phyloP scores from a whole-genome alignment of 2,888 invertebrate genomes.

The Pomacea canaliculata region DNA sequence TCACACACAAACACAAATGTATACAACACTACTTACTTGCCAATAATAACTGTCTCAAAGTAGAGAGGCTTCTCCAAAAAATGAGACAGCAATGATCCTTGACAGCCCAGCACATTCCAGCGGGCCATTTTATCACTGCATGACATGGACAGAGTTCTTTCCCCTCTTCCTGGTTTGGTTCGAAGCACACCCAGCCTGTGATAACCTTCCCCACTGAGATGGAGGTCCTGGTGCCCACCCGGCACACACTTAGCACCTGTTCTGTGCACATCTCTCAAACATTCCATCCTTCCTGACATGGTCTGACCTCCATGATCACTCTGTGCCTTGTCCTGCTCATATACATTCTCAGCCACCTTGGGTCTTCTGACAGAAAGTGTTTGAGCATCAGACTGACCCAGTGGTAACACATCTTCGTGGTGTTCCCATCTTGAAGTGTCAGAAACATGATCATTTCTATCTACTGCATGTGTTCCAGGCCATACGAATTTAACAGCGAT shows the following conservation, averaged over 20 bases:
- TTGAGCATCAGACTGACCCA: no score
- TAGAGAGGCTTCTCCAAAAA: constrained; percentile 79
- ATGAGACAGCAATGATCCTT: constrained; percentile 82
- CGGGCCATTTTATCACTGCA: constrained; percentile 94
- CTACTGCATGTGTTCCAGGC: no score
- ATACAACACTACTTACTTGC: constrained; percentile 70
- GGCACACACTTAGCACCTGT: constrained; percentile 91
- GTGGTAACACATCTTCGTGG: no score
- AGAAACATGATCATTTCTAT: no score
- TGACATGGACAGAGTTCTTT: constrained; percentile 88
- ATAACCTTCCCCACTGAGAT: constrained; percentile 75
- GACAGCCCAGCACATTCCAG: constrained; percentile 88
- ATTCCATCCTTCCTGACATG: no score
- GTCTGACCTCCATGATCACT: no score
- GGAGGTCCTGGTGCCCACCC: constrained; percentile 74
- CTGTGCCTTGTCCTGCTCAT: no score
- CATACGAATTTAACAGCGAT: no score
- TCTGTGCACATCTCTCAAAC: constrained; percentile 73
- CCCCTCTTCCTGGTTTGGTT: constrained; percentile 92
- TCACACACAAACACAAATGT: no score
- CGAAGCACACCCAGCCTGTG: constrained; percentile 83
- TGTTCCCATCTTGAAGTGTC: no score
- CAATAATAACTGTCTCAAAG: constrained; percentile 80
- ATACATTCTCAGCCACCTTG: no score
- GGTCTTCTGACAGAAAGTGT: constrained; percentile 1